phyloP scores from a whole-genome alignment of 2,888 invertebrate genomes.

The Cheilosia pagana region DNA sequence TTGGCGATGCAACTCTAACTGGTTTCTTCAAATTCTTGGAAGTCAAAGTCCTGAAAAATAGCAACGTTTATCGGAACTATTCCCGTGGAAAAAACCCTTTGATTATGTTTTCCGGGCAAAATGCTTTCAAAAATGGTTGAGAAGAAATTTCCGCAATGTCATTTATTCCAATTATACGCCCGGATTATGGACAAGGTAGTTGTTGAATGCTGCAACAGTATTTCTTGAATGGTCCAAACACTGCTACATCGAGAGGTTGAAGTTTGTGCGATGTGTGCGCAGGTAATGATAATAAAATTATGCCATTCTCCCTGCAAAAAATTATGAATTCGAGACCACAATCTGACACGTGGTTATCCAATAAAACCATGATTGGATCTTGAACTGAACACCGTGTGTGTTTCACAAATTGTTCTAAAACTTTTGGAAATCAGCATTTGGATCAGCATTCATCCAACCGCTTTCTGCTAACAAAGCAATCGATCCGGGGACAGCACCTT shows the following conservation, averaged over 20 bases:
- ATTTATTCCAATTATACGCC: constrained; percentile 6
- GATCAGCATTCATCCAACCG: constrained; percentile 19
- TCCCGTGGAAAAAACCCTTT: too few relatives aligned
- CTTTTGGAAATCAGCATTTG: constrained; percentile 12
- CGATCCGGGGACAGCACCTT: constrained; percentile 18
- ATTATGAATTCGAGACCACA: constrained; percentile 17
- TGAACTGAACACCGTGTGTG: constrained; percentile 15
- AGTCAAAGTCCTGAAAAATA: too few relatives aligned
- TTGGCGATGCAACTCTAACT: too few relatives aligned
- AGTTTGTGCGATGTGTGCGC: constrained; percentile 23
- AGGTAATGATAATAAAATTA: constrained; percentile 21
- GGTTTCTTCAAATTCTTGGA: too few relatives aligned
- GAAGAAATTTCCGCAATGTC: constrained; percentile 30
- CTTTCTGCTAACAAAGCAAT: constrained; percentile 25
- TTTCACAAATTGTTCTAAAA: constrained; percentile 16
- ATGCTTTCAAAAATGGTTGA: constrained; percentile 19
- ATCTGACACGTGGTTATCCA: constrained; percentile 24
- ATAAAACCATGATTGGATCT: constrained; percentile 11
- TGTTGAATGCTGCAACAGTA: constrained; percentile 11
- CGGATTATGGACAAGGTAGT: constrained; percentile 29
- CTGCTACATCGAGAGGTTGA: constrained; percentile 30
- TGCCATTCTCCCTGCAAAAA: constrained; percentile 32
- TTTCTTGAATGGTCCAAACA: constrained; percentile 33
- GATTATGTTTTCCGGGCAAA: too few relatives aligned
- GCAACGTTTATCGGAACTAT: too few relatives aligned